Conservation (phyloP, 2,888 invertebrate species). For the Erebia palarica region DNA sequence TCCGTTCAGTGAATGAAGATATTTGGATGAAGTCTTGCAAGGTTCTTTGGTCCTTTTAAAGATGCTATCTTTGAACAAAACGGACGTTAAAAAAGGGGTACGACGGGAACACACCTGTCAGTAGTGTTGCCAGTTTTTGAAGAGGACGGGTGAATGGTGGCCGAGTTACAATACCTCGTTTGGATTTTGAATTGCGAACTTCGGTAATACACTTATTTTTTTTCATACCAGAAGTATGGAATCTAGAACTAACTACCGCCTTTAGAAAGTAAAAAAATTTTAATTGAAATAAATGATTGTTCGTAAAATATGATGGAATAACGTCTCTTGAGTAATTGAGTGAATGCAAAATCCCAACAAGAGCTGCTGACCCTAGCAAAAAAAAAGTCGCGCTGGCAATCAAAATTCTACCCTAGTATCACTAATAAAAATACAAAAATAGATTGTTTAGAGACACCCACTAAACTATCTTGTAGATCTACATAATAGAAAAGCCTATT, state of each 20-base stretch:
- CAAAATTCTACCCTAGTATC: too few relatives aligned
- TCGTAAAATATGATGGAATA: too few relatives aligned
- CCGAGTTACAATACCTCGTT: conserved; percentile 61
- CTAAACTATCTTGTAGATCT: conserved; percentile 28
- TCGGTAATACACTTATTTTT: conserved; percentile 31
- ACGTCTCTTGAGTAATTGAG: too few relatives aligned
- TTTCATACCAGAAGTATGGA: conserved; percentile 21
- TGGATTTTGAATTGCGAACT: conserved; percentile 58
- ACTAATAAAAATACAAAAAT: background rate
- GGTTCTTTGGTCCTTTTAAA: conserved; percentile 50
- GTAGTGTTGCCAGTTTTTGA: conserved; percentile 80
- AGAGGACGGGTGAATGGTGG: conserved; percentile 76
- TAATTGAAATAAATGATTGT: background rate
- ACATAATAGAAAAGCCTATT: conserved; percentile 20
- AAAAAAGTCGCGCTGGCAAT: too few relatives aligned
- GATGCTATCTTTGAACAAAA: conserved; percentile 55
- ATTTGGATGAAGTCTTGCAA: conserved; percentile 33
- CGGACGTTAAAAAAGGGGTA: conserved; percentile 82
- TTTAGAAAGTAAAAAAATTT: background rate
- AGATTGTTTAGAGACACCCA: conserved; percentile 13
- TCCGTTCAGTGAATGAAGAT: conserved; percentile 31
- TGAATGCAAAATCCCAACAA: too few relatives aligned
- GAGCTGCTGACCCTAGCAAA: too few relatives aligned
- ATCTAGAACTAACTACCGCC: conserved; percentile 11
- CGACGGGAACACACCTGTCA: conserved; percentile 82